Base-by-base conservation (phyloP, 2,888 invertebrate genomes). In the Halictus ligatus region DNA sequence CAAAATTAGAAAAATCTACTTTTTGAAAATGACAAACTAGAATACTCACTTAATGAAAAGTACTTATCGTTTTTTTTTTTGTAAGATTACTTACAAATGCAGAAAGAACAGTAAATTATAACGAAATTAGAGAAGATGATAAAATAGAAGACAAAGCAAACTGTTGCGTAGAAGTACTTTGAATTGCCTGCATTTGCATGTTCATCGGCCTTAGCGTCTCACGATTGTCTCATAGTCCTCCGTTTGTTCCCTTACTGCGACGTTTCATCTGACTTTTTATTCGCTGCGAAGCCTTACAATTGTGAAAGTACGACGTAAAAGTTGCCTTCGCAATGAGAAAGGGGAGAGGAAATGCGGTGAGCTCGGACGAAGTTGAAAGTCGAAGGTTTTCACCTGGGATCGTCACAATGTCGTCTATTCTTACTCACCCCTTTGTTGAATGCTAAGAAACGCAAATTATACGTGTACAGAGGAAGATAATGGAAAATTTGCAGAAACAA, bases 181-280 rank as follows among this genome's bases (percentile, higher is more conserved):
- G 77, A 64, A 43, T n/a, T 43, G 80, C 15, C 25, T 25, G 48
- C 13, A 75, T 64, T 67, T 80, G 75, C 76, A 75, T 75, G 64
- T 46, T 35, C 64, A 67, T n/a, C 64, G 40, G 6, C 46, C 64
- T 10, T 6, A 18, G 48, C 73, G 73, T 29, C 73, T 73, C 25
- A 18, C 75, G 25, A 80, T 80, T 67, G 76, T 76, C 76, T 67
- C 80, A 15, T 21, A 77, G 40, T 76, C 21, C 40, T 25, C 25
- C 40, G 40, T 67, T 67, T 29, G 78, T 29, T 78, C 77, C 40
- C 13, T 40, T 21, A 35, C 18, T 10, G 25, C 78, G 54, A 43
- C 40, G 40, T 78, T 73, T 54, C 73, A 43, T 12, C 25, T 21
- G 78, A 43, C 77, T 67, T 67, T 80, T 80, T 40, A 80, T 76